Evolutionary conservation across 92 coral and sea anemone species (phyloP), one percentile per base, ranked within the genome.

Genomic region (Porites lobata): DNA sequence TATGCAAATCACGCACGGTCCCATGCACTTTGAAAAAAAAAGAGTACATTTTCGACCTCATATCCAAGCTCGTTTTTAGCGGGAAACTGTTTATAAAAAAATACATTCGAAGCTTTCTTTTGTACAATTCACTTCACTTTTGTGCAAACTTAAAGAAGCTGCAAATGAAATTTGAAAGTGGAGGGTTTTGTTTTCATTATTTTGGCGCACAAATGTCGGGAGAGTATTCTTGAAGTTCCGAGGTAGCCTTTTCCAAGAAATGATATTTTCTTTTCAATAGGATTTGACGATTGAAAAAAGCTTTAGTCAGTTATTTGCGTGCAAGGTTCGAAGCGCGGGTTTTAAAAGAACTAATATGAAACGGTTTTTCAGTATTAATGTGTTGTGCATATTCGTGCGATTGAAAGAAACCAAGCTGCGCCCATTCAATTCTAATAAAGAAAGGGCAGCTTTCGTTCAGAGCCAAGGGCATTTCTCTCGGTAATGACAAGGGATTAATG

Each of bases 381-480:
- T 10, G 17, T 24, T 57, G 69, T 57, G 38, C 59, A 59, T 70
- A 54, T 82, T 73, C 80, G 87, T 74, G 80, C 63, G 26, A 14
- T 62, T 56, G 17, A 68, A 47, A 21, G 47, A 66, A 72, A 11
- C 24, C 87, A 84, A 61, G 73, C 87, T 61, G 87, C 3, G 87
- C 64, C 61, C 52, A 82, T 64, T 73, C 64, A 73, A 47, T 73
- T 63, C 50, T 32, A 47, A 83, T 83, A 83, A 72, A 43, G 87
- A 72, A 19, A 61, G 50, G 69, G 87, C 77, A 9, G 73, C 87
- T 84, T 38, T 38, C 2, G 24, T 70, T 47, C 47, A 38, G 53
- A 50, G 65, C 81, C 81, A 51, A 84, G 80, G 73, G 26, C 61
- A 74, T 72, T 54, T 14, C 59, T 2, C 7, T 57, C 9, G 50